Conservation (phyloP, 2,797 vertebrate species). For the Phoebastria nigripes region DNA sequence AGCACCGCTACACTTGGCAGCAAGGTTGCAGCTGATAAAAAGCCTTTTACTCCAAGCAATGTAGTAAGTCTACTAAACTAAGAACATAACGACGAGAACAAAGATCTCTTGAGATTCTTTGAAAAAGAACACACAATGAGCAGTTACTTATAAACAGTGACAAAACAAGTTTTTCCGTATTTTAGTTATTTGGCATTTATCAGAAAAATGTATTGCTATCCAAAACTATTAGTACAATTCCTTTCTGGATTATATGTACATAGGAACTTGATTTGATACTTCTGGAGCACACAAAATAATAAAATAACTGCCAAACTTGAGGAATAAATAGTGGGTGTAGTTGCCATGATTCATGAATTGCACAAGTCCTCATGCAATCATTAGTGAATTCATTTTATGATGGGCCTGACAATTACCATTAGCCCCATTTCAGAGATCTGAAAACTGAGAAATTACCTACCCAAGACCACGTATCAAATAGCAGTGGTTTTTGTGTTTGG, state of each 20-base stretch:
- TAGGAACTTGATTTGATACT: background rate
- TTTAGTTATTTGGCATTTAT: background rate
- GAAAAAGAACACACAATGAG: background rate
- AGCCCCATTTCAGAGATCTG: background rate
- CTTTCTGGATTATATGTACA: rapidly evolving
- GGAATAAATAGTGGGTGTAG: background rate
- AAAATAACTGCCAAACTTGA: background rate
- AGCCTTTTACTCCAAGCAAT: background rate
- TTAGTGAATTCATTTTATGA: background rate
- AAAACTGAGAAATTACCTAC: background rate
- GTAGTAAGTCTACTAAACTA: background rate
- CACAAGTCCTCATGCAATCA: background rate
- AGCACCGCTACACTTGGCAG: background rate
- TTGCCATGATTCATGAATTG: background rate
- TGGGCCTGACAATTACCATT: background rate
- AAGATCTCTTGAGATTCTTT: background rate
- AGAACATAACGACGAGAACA: rapidly evolving
- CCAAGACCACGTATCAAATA: background rate
- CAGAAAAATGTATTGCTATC: background rate
- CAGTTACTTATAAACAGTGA: background rate
- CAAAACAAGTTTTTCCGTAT: background rate
- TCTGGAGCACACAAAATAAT: background rate
- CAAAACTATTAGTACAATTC: background rate
- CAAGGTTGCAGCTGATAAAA: background rate
- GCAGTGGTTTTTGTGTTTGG: rapidly evolving